These are phyloP conservation scores for Podabrus alpinus DNA, from an alignment of 2,888 invertebrate species.

Conservation along the genomic window DNA sequence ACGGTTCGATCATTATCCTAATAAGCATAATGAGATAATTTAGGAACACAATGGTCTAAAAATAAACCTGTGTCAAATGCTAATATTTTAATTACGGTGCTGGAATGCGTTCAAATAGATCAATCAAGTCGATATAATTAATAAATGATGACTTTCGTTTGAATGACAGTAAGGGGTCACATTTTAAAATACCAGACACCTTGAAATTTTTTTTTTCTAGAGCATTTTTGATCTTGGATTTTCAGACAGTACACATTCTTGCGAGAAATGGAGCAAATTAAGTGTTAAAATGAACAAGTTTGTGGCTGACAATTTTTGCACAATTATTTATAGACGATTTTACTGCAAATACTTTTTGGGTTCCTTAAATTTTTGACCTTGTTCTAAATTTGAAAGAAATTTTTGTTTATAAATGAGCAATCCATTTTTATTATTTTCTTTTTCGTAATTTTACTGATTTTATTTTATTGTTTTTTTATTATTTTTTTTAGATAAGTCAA, in stretches of 20 bases:
- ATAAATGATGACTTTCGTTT: too few relatives aligned
- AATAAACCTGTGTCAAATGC: neutral
- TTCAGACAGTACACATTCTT: neutral
- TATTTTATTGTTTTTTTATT: constrained; percentile 3
- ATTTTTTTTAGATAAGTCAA: constrained; percentile 22
- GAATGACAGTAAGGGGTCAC: too few relatives aligned
- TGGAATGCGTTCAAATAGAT: neutral
- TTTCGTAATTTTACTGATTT: neutral
- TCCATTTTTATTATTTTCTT: neutral
- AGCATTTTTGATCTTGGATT: neutral
- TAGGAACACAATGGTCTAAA: neutral
- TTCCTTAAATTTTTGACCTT: neutral
- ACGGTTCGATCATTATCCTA: too few relatives aligned
- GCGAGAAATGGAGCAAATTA: neutral
- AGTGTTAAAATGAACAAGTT: neutral
- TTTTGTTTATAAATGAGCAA: neutral
- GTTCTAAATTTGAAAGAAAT: neutral
- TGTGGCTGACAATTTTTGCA: neutral
- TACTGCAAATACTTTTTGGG: neutral
- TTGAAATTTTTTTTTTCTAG: neutral
- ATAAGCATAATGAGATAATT: too few relatives aligned
- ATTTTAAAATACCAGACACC: neutral
- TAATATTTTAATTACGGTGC: neutral
- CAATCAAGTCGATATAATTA: neutral
- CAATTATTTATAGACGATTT: neutral